Base-by-base conservation (phyloP, 1,140 invertebrate species). In the Acromyrmex charruanus region DNA sequence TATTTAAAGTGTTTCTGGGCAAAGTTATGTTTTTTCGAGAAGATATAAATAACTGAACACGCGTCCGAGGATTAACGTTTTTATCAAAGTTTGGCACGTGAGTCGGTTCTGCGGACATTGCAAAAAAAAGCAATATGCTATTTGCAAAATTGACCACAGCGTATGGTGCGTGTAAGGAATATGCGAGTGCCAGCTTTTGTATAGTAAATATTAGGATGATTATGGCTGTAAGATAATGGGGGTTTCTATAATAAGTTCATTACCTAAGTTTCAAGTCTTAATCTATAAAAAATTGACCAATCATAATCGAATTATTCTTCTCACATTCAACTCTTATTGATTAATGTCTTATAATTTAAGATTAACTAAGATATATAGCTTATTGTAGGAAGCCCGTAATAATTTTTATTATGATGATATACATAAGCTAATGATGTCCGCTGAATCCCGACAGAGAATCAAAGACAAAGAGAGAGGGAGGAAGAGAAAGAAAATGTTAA, bases 201-300 rank as follows among this genome's bases (percentile, higher is more conserved):
- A 92, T 87, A 92, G 84, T 92, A 93, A 87, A 89, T 49, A 88
- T 92, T 39, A 39, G 7, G 89, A 89, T 85, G 89, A 91, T 91
- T 91, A 89, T 81, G 75, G 65, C 79, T 91, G 72, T 92, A 91
- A 44, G 10, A 44, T 39, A 39, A 39, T 44, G 10, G 10, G 10
- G 3, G 9, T 44, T 44, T 10, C 39, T 44, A 44, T 1, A 44
- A 44, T 44, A 44, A 44, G 39, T 44, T 39, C 39, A 44, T 39
- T 39, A 39, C 1, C 39, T 44, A 44, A 44, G 39, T 9, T 44
- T 44, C 9, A 44, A 44, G 9, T 44, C 39, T 44, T 12, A 44
- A 44, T 2, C 39, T 44, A 44, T 44, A 3, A 44, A 7, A 10
- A 44, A 44, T 44, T 44, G 39, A 44, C 39, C 9, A 44, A 44